These are phyloP conservation scores for Pyrocoelia pectoralis DNA, from an alignment of 2,888 invertebrate species.

Conservation along the genomic window DNA sequence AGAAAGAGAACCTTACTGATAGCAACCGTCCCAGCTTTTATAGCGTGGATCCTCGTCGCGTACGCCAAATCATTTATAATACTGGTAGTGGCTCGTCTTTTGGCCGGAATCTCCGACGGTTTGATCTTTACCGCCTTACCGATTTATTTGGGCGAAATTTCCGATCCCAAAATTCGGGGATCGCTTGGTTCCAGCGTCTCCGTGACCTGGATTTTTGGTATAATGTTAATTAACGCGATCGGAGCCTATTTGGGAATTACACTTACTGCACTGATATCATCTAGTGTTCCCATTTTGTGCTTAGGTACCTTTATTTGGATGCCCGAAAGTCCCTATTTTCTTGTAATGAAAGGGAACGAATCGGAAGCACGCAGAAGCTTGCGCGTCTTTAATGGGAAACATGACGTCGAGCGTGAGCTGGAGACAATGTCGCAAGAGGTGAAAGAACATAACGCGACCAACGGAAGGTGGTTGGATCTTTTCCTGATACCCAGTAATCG, in stretches of 20 bases:
- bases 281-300: constrained; percentile 65
- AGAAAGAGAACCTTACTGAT: constrained; percentile 72
- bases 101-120: constrained; percentile 68
- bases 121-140: constrained; percentile 60
- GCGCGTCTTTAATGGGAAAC: constrained; percentile 64
- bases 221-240: constrained; percentile 68
- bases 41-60: constrained; percentile 71
- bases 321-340: constrained; percentile 69
- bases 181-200: constrained; percentile 70
- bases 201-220: constrained; percentile 65
- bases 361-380: constrained; percentile 62
- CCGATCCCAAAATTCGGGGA: constrained; percentile 66
- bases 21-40: constrained; percentile 67
- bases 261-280: constrained; percentile 64
- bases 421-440: constrained; percentile 44
- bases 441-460: constrained; percentile 52
- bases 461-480: constrained; percentile 63
- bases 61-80: constrained; percentile 64
- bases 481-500: constrained; percentile 58
- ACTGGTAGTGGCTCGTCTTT: constrained; percentile 62
- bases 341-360: constrained; percentile 54
- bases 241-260: constrained; percentile 66
- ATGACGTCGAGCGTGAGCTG: constrained; percentile 60
- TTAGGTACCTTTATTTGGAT: constrained; percentile 66
- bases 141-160: constrained; percentile 69